Percentiles rank a stretch among this genome's conserved stretches.
These are phyloP conservation scores for Sialis lutaria DNA, from an alignment of 2,888 invertebrate species.

Conservation along the genomic window DNA sequence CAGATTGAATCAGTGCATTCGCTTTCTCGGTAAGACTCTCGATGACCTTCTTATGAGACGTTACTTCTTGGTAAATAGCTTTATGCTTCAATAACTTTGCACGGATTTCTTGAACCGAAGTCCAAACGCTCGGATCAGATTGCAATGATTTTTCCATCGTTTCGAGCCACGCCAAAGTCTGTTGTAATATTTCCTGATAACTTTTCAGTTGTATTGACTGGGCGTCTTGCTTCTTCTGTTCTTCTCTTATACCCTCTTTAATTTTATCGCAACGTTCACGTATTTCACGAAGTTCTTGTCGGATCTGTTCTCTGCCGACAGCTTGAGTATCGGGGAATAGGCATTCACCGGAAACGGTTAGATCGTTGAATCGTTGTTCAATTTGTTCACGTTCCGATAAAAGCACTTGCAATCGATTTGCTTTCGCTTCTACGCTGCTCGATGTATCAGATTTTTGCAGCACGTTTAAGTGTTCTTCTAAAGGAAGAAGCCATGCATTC, in stretches of 20 bases:
- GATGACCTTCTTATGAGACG: conserved; percentile 76
- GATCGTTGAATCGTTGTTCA: conserved; percentile 53
- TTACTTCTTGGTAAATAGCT: conserved; percentile 74
- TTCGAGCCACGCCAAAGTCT: conserved; percentile 72
- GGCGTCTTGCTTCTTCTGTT: conserved; percentile 72
- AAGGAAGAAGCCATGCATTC: conserved; percentile 56
- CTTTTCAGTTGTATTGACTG: conserved; percentile 68
- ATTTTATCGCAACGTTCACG: conserved; percentile 79
- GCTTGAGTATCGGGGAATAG: conserved; percentile 87
- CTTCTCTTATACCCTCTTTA: conserved; percentile 63
- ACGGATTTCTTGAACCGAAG: conserved; percentile 69
- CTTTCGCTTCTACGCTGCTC: conserved; percentile 41
- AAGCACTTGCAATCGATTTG: conserved; percentile 51
- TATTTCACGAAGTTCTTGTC: conserved; percentile 65
- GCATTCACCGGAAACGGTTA: conserved; percentile 68
- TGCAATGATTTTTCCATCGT: conserved; percentile 63
- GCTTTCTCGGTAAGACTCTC: conserved; percentile 85
- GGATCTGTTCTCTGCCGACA: conserved; percentile 72
- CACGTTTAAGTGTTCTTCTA: conserved; percentile 51
- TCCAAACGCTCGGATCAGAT: conserved; percentile 52
- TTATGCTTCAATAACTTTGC: conserved; percentile 73
- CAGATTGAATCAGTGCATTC: conserved; percentile 43
- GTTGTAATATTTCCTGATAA: conserved; percentile 71
- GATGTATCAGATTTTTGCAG: conserved; percentile 42
- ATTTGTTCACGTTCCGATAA: conserved; percentile 71